These are phyloP conservation scores for Isichthys henryi DNA, from an alignment of 2,113 vertebrate species.

Conservation along the genomic window DNA sequence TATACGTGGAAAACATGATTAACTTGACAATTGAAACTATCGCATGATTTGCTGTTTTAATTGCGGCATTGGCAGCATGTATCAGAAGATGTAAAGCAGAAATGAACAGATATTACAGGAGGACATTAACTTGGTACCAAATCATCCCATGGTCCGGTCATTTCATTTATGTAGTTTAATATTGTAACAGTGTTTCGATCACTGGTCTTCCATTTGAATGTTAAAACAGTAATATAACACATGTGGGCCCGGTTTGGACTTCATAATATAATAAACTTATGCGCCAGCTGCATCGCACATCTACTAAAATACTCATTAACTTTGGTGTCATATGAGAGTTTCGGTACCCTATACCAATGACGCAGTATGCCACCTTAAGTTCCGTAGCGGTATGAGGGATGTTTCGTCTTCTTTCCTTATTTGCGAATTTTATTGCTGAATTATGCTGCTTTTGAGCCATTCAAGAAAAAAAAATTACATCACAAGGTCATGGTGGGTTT, in stretches of 20 bases:
- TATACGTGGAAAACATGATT: background rate
- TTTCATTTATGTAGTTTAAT: background rate
- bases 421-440: background rate
- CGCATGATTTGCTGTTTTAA: background rate
- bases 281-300: background rate
- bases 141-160: background rate
- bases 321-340: background rate
- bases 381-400: background rate
- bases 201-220: background rate
- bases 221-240: background rate
- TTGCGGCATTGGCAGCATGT: background rate
- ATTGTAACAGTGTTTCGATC: background rate
- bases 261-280: background rate
- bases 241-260: background rate
- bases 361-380: background rate
- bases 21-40: background rate
- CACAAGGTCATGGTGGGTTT: background rate
- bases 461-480: background rate
- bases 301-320: background rate
- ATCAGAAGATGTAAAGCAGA: background rate
- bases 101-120: background rate
- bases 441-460: background rate
- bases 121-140: background rate
- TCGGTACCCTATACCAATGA: background rate
- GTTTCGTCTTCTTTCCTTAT: background rate